These are phyloP conservation scores for Caenorhabditis sp. DNA, from an alignment of 2,888 invertebrate genomes.

Conservation along the genomic window DNA sequence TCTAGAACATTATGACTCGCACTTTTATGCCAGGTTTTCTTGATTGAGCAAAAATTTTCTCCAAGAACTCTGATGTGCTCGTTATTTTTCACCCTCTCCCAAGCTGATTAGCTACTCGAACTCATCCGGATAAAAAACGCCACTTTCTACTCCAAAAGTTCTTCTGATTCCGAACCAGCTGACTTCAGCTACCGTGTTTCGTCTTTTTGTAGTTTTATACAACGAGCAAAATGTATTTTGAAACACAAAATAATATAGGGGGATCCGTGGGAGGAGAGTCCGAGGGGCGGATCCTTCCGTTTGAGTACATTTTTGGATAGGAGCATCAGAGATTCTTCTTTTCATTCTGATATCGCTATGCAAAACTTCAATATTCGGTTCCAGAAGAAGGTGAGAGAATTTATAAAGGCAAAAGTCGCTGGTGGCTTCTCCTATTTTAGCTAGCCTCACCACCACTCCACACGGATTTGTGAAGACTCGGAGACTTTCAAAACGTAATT, in stretches of 20 bases:
- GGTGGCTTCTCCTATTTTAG: too few species aligned
- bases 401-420: too few species aligned
- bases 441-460: too few species aligned
- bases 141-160: not conserved
- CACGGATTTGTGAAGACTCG: too few species aligned
- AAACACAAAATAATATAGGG: conserved; percentile 9
- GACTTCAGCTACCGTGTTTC: not conserved
- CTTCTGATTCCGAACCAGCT: not conserved
- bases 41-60: too few species aligned
- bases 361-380: not conserved
- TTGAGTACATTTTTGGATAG: not conserved
- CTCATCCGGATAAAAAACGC: not conserved
- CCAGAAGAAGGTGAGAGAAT: not conserved
- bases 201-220: conserved; percentile 6
- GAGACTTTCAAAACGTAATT: too few species aligned
- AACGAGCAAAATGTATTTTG: conserved; percentile 7
- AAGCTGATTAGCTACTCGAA: too few species aligned
- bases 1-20: conserved; percentile 16
- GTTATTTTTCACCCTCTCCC: too few species aligned
- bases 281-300: not conserved
- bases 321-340: not conserved
- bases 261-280: not conserved
- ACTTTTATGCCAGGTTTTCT: not conserved
- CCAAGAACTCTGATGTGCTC: too few species aligned
- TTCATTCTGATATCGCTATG: not conserved